Conservation (phyloP, 2,797 vertebrate genomes). For the Tenualosa thibaudeaui region DNA sequence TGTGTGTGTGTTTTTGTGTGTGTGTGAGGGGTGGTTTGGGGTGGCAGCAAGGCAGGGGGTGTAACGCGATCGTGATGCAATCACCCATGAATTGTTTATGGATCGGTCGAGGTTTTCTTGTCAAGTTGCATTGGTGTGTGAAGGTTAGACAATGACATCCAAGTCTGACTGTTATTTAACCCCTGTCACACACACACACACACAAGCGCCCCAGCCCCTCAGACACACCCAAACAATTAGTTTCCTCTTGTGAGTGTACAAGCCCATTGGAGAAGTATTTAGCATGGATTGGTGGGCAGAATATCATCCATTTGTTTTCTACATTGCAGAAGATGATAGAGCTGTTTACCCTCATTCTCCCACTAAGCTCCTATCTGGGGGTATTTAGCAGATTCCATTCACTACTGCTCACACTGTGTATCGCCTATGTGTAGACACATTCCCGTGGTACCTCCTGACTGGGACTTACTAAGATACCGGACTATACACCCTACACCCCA, state of each 20-base stretch:
- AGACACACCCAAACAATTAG: not conserved
- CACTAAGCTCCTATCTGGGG: not conserved
- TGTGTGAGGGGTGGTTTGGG: not conserved
- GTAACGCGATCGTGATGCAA: slow-evolving; percentile 27
- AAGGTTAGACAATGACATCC: slow-evolving; percentile 30
- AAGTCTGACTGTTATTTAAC: not conserved
- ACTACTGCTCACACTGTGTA: not conserved
- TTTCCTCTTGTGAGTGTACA: not conserved
- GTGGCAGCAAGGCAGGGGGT: not conserved
- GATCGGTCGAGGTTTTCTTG: slow-evolving; percentile 41
- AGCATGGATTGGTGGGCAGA: not conserved
- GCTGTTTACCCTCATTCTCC: not conserved
- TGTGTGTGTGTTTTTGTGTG: not conserved
- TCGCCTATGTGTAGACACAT: not conserved
- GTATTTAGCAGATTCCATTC: not conserved
- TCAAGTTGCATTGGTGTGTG: slow-evolving; percentile 27
- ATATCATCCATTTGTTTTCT: not conserved
- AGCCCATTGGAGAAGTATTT: not conserved
- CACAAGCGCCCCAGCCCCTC: not conserved
- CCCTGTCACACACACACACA: not conserved
- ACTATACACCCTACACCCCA: no score
- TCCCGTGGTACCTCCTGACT: no score
- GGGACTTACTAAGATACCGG: no score
- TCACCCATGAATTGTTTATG: slow-evolving; percentile 48
- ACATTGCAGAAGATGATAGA: not conserved